Percentiles rank a stretch among this genome's conserved stretches.
These are phyloP conservation scores for Tyto alba DNA, from an alignment of 2,113 vertebrate species.

Conservation along the genomic window DNA sequence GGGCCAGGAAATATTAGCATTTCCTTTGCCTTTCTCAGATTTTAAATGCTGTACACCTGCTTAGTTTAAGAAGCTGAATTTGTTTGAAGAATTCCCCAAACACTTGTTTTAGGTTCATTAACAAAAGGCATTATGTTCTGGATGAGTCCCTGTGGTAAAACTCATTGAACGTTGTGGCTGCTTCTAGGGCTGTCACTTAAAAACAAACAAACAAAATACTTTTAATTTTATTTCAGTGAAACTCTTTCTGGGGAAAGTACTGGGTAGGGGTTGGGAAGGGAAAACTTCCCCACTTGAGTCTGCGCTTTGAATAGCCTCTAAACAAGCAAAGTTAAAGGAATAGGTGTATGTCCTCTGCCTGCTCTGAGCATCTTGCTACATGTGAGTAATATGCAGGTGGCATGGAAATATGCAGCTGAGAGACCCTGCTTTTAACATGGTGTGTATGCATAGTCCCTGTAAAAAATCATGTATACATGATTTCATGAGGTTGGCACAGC, in stretches of 20 bases:
- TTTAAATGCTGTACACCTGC: neutral
- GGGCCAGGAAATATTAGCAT: neutral
- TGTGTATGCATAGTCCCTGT: too few relatives aligned
- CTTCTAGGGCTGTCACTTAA: neutral
- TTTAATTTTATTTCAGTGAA: neutral
- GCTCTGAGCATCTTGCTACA: neutral
- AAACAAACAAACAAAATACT: neutral
- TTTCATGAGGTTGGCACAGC: neutral
- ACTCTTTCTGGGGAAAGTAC: neutral
- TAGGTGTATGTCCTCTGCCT: neutral
- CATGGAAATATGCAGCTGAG: neutral
- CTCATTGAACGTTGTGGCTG: neutral
- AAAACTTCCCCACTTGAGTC: neutral
- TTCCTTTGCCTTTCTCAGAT: neutral
- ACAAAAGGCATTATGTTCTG: neutral
- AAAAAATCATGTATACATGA: accelerated
- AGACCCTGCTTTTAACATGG: neutral
- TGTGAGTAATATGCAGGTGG: neutral
- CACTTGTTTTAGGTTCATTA: neutral
- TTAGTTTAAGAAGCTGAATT: neutral
- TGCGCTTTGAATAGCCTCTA: neutral
- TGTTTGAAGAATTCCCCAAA: neutral
- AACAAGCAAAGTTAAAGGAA: neutral
- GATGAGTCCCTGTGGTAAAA: neutral
- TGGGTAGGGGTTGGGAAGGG: neutral